Evolutionary conservation across 2,888 invertebrate species (phyloP).

Genomic region (Piscicola geometra): DNA sequence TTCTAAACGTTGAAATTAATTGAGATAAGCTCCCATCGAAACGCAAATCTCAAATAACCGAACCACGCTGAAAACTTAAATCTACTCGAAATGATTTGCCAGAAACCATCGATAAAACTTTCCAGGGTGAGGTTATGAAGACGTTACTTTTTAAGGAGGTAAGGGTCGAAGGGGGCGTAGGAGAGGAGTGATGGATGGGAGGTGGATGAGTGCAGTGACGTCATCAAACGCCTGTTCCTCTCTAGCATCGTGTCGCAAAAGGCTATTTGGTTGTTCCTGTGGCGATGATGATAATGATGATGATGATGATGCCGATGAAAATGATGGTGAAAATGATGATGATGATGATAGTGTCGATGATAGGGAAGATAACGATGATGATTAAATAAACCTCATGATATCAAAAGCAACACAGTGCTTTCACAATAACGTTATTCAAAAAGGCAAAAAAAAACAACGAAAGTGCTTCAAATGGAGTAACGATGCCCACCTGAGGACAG

Average conservation of each 20-base stretch:
- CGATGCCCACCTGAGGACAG: constrained; percentile 52
- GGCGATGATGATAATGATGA: not conserved
- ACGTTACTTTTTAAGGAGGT: constrained; percentile 61
- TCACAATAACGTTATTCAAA: too few relatives aligned
- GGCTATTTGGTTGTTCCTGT: constrained; percentile 72
- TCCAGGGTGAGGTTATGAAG: too few relatives aligned
- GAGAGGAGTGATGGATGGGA: constrained; percentile 59
- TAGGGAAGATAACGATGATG: not conserved
- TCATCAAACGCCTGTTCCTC: constrained; percentile 63
- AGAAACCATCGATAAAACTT: too few relatives aligned
- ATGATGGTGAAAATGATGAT: too few relatives aligned
- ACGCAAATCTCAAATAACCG: too few relatives aligned
- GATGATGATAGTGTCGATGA: not conserved
- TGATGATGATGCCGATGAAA: constrained; percentile 8
- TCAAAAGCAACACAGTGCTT: too few relatives aligned
- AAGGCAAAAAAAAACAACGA: too few relatives aligned
- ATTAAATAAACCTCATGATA: not conserved
- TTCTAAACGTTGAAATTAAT: too few relatives aligned
- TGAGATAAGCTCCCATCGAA: too few relatives aligned
- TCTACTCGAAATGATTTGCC: too few relatives aligned
- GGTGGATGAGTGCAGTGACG: constrained; percentile 56
- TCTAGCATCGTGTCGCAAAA: constrained; percentile 88
- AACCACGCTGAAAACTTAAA: too few relatives aligned
- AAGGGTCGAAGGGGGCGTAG: constrained; percentile 89
- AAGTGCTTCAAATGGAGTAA: too few relatives aligned